Conservation (phyloP, 1,140 invertebrate genomes). For the Zophobas atratus region DNA sequence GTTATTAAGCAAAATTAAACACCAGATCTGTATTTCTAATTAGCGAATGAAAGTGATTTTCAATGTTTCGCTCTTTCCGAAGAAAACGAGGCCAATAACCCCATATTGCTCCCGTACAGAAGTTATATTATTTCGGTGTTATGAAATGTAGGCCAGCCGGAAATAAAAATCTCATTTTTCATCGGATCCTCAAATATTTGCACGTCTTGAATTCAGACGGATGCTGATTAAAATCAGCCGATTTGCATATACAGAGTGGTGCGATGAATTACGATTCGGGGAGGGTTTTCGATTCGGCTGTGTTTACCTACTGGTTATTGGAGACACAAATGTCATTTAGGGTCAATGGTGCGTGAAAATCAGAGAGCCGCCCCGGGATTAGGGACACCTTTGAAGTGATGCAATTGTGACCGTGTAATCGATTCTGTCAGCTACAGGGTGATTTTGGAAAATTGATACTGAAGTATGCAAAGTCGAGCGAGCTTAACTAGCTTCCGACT, state of each 20-base stretch:
- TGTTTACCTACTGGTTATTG: too few relatives aligned
- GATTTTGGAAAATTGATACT: too few relatives aligned
- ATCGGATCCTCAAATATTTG: background rate
- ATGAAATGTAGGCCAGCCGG: slow-evolving; percentile 35
- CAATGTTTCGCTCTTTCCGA: slow-evolving; percentile 9
- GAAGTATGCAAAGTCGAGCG: too few relatives aligned
- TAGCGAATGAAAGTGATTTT: slow-evolving; percentile 25
- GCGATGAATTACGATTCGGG: too few relatives aligned
- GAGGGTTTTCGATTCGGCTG: too few relatives aligned
- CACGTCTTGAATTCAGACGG: background rate
- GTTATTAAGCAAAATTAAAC: slow-evolving; percentile 11
- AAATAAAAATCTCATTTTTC: slow-evolving; percentile 26
- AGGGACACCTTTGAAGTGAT: too few relatives aligned
- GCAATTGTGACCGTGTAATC: too few relatives aligned
- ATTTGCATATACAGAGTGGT: background rate
- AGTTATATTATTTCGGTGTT: slow-evolving; percentile 18
- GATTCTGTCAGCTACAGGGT: too few relatives aligned
- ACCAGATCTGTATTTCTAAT: background rate
- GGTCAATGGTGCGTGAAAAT: too few relatives aligned
- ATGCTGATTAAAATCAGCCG: background rate
- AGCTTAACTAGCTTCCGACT: too few relatives aligned
- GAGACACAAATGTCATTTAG: too few relatives aligned
- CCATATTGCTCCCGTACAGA: background rate
- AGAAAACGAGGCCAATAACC: slow-evolving; percentile 39
- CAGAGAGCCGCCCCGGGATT: too few relatives aligned